phyloP scores from a whole-genome alignment of 2,113 vertebrate species.

The Mobula birostris region DNA sequence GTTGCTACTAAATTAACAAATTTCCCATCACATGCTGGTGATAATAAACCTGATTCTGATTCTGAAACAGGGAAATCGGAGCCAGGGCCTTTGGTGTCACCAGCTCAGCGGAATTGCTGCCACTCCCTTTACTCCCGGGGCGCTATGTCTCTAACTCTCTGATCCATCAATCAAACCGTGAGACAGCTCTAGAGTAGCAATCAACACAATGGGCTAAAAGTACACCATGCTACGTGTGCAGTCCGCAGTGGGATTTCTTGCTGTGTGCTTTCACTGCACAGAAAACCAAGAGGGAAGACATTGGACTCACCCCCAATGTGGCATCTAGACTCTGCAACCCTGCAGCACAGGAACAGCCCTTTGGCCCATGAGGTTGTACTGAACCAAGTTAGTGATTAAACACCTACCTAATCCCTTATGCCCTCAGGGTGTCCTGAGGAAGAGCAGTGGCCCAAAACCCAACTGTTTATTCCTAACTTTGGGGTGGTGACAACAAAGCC shows the following conservation, averaged over 20 bases:
- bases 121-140: not conserved
- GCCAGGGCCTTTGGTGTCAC: not conserved
- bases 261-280: not conserved
- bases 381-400: too few relatives aligned
- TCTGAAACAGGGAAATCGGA: not conserved
- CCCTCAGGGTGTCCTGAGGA: too few relatives aligned
- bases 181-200: not conserved
- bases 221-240: not conserved
- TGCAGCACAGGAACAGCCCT: too few relatives aligned
- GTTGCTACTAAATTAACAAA: too few relatives aligned
- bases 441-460: too few relatives aligned
- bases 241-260: not conserved
- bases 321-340: not conserved
- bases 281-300: not conserved
- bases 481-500: too few relatives aligned
- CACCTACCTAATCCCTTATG: too few relatives aligned
- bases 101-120: not conserved
- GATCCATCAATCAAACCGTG: not conserved
- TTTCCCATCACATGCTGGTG: too few relatives aligned
- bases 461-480: too few relatives aligned
- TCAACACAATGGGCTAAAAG: not conserved
- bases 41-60: too few relatives aligned
- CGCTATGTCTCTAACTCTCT: not conserved
- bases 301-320: not conserved
- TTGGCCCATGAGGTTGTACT: too few relatives aligned